Evolutionary conservation across 2,113 vertebrate genomes (phyloP).

Genomic region (Carassius carassius): DNA sequence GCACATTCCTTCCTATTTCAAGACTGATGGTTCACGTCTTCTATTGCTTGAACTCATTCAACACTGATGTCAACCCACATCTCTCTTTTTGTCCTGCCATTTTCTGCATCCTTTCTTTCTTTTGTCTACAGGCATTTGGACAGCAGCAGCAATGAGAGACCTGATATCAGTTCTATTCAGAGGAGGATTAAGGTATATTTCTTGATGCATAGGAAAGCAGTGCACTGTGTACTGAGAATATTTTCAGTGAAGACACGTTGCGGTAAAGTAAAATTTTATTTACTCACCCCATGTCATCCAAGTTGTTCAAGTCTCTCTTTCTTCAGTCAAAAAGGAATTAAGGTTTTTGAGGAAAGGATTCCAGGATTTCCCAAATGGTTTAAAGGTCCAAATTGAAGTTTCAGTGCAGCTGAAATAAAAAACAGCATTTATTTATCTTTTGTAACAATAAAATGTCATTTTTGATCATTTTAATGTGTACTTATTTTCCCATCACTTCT

Average conservation of each 20-base stretch:
- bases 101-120: background rate
- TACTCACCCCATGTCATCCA: no score
- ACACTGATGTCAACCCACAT: background rate
- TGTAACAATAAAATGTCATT: background rate
- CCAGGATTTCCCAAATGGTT: no score
- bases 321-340: no score
- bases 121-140: conserved; percentile 88
- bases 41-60: background rate
- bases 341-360: no score
- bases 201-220: background rate
- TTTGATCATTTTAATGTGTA: background rate
- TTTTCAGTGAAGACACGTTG: background rate
- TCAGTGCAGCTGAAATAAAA: no score
- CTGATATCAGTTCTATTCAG: conserved; percentile 98
- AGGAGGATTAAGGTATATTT: conserved; percentile 91
- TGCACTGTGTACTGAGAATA: background rate
- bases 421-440: background rate
- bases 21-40: background rate
- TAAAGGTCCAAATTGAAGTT: no score
- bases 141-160: conserved; percentile 98
- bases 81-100: background rate
- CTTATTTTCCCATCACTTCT: background rate
- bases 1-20: conserved; percentile 37
- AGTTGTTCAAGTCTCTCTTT: no score
- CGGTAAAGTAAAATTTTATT: no score